Percentiles rank a stretch among this genome's conserved stretches.
These are phyloP conservation scores for Sycobia sp. DNA, from an alignment of 1,140 invertebrate genomes.

Conservation along the genomic window DNA sequence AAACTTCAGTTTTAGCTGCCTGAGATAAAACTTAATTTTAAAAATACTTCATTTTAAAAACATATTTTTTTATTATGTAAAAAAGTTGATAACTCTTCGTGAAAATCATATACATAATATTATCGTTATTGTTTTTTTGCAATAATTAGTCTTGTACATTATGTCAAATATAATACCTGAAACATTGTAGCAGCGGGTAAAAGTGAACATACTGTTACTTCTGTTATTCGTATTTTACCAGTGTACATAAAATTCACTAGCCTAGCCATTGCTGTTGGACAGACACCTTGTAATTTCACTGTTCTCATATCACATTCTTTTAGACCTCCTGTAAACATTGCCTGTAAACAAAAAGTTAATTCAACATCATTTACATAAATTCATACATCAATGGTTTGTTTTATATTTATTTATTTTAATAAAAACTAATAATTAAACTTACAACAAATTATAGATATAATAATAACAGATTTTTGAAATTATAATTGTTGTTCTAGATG, in stretches of 20 bases:
- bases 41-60: too few species aligned
- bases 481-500: too few species aligned
- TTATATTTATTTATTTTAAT: too few species aligned
- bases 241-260: slow-evolving; percentile 92
- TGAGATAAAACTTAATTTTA: too few species aligned
- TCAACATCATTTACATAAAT: slow-evolving; percentile 2
- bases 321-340: slow-evolving; percentile 90
- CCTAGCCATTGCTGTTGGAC: slow-evolving; percentile 81
- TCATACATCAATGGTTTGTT: too few species aligned
- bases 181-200: slow-evolving; percentile 93
- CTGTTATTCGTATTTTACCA: slow-evolving; percentile 85
- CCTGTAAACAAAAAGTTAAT: slow-evolving; percentile 61
- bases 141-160: not conserved
- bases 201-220: slow-evolving; percentile 87
- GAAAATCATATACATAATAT: not conserved
- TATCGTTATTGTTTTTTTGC: not conserved
- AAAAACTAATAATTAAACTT: too few species aligned
- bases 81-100: too few species aligned
- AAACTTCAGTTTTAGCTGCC: too few species aligned
- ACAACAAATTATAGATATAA: too few species aligned
- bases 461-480: too few species aligned
- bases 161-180: slow-evolving; percentile 70
- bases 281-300: slow-evolving; percentile 85
- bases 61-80: too few species aligned
- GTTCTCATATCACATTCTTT: slow-evolving; percentile 85